phyloP scores from a whole-genome alignment of 1,140 invertebrate genomes.

The Macrobrachium rosenbergii region DNA sequence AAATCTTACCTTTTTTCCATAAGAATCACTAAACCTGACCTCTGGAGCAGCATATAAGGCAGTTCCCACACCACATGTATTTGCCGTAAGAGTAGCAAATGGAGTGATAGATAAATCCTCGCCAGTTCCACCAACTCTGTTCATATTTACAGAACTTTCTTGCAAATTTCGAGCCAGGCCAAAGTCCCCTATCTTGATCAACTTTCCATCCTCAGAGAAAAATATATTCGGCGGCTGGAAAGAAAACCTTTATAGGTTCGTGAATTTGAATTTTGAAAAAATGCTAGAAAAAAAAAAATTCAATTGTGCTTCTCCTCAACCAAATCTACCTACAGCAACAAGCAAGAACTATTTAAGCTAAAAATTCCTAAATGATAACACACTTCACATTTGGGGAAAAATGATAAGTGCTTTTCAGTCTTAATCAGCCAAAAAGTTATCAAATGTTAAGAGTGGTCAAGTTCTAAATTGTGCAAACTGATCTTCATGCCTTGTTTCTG shows the following conservation, averaged over 20 bases:
- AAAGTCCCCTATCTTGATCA: slow-evolving; percentile 44
- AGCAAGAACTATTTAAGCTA: background rate
- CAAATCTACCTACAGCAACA: background rate
- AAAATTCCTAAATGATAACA: too few relatives aligned
- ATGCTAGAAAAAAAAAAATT: background rate
- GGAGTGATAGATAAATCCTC: slow-evolving; percentile 7
- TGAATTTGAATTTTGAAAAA: background rate
- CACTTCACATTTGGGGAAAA: too few relatives aligned
- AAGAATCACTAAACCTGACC: slow-evolving; percentile 2
- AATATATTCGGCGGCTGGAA: slow-evolving; percentile 54
- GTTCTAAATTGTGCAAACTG: too few relatives aligned
- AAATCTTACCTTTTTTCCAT: slow-evolving; percentile 30
- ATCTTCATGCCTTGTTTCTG: too few relatives aligned
- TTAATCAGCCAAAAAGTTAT: too few relatives aligned
- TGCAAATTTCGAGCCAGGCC: slow-evolving; percentile 35
- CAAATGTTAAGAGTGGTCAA: too few relatives aligned
- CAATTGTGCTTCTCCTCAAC: background rate
- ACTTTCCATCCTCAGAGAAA: slow-evolving; percentile 21
- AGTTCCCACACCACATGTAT: slow-evolving; percentile 40
- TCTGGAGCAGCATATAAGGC: slow-evolving; percentile 48
- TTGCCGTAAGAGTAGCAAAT: background rate
- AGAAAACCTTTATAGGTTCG: background rate
- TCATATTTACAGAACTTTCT: background rate
- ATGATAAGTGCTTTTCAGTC: too few relatives aligned
- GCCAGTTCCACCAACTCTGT: background rate